A percentile compares a stretch with the other conserved stretches of the same genome.
Conservation (phyloP, 37 sponge, comb jelly and placozoan genomes). For the Ephydatia muelleri region DNA sequence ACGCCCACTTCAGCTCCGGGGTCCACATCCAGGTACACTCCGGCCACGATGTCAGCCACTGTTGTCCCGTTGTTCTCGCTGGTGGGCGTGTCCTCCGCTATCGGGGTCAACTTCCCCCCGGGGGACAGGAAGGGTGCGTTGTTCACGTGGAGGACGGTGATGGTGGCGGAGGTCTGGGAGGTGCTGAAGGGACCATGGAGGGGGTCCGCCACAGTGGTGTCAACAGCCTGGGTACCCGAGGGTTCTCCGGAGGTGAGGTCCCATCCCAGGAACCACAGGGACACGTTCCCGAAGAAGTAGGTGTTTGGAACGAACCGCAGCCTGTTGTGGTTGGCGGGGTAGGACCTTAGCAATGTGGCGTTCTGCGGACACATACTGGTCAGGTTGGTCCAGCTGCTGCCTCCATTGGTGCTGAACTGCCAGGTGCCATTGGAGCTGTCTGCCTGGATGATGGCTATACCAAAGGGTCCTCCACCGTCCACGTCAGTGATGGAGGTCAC, state of each 20-base stretch:
- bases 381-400: constrained; percentile 66
- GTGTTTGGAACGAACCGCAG: constrained; percentile 55
- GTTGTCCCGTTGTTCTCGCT: constrained; percentile 72
- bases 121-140: constrained; percentile 72
- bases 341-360: constrained; percentile 67
- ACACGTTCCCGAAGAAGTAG: too few species aligned
- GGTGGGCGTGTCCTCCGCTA: constrained; percentile 63
- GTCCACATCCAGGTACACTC: constrained; percentile 75
- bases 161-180: constrained; percentile 40
- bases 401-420: constrained; percentile 73
- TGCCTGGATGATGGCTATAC: constrained; percentile 70
- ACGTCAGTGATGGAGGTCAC: constrained; percentile 62
- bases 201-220: constrained; percentile 37
- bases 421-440: constrained; percentile 77
- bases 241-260: neutral
- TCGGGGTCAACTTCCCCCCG: constrained; percentile 29
- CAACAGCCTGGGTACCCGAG: constrained; percentile 48
- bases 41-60: constrained; percentile 70
- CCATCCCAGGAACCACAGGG: too few species aligned
- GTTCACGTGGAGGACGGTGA: constrained; percentile 81
- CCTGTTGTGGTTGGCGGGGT: constrained; percentile 33
- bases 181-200: constrained; percentile 79
- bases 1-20: constrained; percentile 55
- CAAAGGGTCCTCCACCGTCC: constrained; percentile 58
- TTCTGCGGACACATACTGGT: constrained; percentile 35